A percentile compares a stretch with the other conserved stretches of the same genome.
phyloP scores from a whole-genome alignment of 1,140 invertebrate species.

The Drosophila ficusphila region DNA sequence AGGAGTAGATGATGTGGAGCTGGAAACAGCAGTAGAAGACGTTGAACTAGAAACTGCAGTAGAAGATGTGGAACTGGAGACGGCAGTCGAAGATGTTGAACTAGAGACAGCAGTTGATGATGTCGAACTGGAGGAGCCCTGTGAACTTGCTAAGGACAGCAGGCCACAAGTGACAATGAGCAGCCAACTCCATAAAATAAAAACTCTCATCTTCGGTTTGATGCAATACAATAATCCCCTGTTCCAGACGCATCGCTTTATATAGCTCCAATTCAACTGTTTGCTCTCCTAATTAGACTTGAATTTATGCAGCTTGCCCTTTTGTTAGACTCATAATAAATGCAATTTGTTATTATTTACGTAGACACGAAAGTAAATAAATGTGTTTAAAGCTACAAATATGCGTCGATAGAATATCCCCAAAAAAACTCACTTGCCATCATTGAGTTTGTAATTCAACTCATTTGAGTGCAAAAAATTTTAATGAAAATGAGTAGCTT shows the following conservation, averaged over 20 bases:
- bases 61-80: too few species aligned
- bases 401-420: background rate
- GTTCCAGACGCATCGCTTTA: background rate
- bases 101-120: background rate
- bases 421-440: background rate
- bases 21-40: too few species aligned
- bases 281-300: background rate
- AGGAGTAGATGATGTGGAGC: too few species aligned
- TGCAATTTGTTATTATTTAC: conserved; percentile 10
- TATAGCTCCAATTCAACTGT: conserved; percentile 1
- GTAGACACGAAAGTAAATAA: background rate
- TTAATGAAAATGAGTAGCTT: background rate
- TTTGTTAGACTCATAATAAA: conserved; percentile 6
- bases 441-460: background rate
- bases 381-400: background rate
- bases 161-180: background rate
- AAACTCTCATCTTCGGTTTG: background rate
- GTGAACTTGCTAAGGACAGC: too few species aligned
- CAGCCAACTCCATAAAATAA: background rate
- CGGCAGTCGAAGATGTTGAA: too few species aligned
- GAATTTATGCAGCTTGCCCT: conserved; percentile 12
- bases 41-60: too few species aligned
- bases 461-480: conserved; percentile 6
- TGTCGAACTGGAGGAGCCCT: background rate
- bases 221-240: background rate